phyloP scores from a whole-genome alignment of 2,113 vertebrate species.

The Ramphastos sulfuratus region DNA sequence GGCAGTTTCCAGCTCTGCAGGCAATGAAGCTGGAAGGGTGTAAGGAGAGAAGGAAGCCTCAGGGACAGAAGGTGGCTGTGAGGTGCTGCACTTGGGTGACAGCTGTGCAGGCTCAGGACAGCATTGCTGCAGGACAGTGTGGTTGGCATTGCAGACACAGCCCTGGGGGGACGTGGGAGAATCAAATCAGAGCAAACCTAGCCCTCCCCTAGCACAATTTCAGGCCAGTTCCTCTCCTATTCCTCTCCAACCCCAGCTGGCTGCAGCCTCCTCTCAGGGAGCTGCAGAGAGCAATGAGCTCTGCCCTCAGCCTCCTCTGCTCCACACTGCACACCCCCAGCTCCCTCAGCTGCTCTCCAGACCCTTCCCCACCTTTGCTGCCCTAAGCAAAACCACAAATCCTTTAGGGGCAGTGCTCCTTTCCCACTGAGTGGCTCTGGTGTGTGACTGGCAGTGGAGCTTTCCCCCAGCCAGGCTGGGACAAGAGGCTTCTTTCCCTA shows the following conservation, averaged over 20 bases:
- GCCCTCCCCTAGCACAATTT: no score
- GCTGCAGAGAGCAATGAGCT: no score
- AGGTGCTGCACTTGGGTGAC: background rate
- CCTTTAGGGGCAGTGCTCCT: background rate
- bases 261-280: no score
- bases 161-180: background rate
- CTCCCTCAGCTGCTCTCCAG: no score
- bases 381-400: no score
- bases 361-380: no score
- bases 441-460: background rate
- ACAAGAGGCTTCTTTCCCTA: background rate
- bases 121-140: background rate
- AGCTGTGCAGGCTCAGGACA: background rate
- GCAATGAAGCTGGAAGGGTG: background rate
- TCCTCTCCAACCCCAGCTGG: no score
- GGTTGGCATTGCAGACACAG: background rate
- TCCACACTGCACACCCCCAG: no score
- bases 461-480: background rate
- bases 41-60: background rate
- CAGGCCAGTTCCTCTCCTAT: no score
- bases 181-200: background rate
- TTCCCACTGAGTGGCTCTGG: accelerated
- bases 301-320: no score
- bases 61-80: background rate
- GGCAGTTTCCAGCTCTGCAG: no score